Conservation (phyloP, 2,888 invertebrate species). For the Therioaphis trifolii region DNA sequence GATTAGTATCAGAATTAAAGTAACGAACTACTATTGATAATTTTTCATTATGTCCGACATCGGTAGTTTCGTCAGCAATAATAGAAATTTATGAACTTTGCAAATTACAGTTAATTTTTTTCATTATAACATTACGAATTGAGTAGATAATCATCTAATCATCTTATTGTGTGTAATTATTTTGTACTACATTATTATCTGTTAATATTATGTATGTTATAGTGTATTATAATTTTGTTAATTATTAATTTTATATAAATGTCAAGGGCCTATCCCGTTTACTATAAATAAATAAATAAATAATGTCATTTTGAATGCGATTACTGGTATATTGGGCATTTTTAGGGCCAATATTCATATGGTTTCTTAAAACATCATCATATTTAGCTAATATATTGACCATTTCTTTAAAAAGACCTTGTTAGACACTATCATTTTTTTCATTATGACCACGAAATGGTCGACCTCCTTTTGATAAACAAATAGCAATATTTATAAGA, state of each 20-base stretch:
- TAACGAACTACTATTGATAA: not conserved
- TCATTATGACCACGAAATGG: slow-evolving; percentile 18
- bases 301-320: no score
- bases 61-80: slow-evolving; percentile 25
- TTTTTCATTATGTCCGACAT: slow-evolving; percentile 12
- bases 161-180: no score
- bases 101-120: not conserved
- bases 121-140: no score
- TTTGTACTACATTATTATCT: no score
- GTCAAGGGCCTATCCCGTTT: no score
- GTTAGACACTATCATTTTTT: slow-evolving; percentile 8
- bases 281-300: no score
- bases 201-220: no score
- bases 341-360: not conserved
- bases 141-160: no score
- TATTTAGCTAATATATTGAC: slow-evolving; percentile 23
- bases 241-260: no score
- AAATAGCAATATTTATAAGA: slow-evolving; percentile 3
- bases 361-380: slow-evolving; percentile 22
- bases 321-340: no score
- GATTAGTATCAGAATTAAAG: slow-evolving; percentile 1
- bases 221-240: no score
- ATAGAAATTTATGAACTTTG: slow-evolving; percentile 9
- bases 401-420: slow-evolving; percentile 21
- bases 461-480: slow-evolving; percentile 17